A percentile compares a stretch with the other conserved stretches of the same genome.
These are phyloP conservation scores for Megamerina dolium DNA, from an alignment of 2,888 invertebrate species.

Conservation along the genomic window DNA sequence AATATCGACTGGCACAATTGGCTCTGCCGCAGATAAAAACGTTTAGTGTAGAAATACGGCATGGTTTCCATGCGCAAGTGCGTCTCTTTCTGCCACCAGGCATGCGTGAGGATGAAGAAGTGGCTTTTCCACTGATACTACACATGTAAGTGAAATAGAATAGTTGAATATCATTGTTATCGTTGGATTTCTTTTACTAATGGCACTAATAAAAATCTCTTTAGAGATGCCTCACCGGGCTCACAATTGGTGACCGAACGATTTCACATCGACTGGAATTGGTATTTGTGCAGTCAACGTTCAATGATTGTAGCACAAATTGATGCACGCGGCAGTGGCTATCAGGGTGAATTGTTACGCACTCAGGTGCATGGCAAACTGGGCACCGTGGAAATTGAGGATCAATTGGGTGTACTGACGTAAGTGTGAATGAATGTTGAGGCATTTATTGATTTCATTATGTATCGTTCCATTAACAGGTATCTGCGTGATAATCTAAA, in stretches of 20 bases:
- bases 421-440: conserved; percentile 42
- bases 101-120: conserved; percentile 74
- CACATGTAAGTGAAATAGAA: conserved; percentile 64
- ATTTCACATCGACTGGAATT: conserved; percentile 76
- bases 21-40: conserved; percentile 72
- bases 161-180: background rate
- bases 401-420: conserved; percentile 66
- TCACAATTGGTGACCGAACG: conserved; percentile 77
- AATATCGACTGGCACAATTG: conserved; percentile 58
- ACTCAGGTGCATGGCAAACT: conserved; percentile 69
- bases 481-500: conserved; percentile 72
- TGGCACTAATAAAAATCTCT: background rate
- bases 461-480: conserved; percentile 40
- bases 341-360: conserved; percentile 68
- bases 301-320: conserved; percentile 83
- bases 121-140: conserved; percentile 73
- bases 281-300: conserved; percentile 74
- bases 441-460: background rate
- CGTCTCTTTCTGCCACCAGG: conserved; percentile 76
- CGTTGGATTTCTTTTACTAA: conserved; percentile 2
- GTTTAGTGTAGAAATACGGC: conserved; percentile 60
- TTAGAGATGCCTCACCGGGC: conserved; percentile 72
- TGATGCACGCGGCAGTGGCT: conserved; percentile 83
- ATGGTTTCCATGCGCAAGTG: conserved; percentile 67
- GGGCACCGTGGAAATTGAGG: conserved; percentile 69